These are phyloP conservation scores for Rhinophrynus dorsalis DNA, from an alignment of 2,797 vertebrate genomes.

Conservation along the genomic window DNA sequence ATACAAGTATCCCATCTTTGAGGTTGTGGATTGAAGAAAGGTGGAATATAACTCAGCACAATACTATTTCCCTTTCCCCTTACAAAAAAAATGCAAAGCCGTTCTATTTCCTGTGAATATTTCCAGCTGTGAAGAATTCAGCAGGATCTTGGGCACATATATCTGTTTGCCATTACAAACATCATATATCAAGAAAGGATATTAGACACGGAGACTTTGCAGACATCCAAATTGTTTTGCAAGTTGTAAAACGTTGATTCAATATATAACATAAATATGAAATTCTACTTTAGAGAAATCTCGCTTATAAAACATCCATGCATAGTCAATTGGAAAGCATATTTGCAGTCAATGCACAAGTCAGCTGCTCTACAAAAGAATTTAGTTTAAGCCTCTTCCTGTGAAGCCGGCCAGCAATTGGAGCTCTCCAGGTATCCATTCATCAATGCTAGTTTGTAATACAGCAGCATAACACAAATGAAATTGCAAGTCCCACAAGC, in stretches of 20 bases:
- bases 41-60: too few species aligned
- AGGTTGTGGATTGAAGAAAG: too few species aligned
- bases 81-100: conserved; percentile 50
- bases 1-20: too few species aligned
- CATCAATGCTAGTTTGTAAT: conserved; percentile 42
- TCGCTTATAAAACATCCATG: conserved; percentile 46
- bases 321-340: conserved; percentile 48
- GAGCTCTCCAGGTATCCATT: conserved; percentile 41
- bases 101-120: conserved; percentile 50
- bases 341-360: conserved; percentile 48
- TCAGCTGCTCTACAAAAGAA: conserved; percentile 49
- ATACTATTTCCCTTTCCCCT: too few species aligned
- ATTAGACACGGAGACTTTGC: conserved; percentile 52
- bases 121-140: conserved; percentile 59
- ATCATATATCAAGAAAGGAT: conserved; percentile 53
- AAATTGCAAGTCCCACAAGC: conserved; percentile 34
- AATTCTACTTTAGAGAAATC: conserved; percentile 46
- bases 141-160: conserved; percentile 51
- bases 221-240: conserved; percentile 56
- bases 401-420: conserved; percentile 24
- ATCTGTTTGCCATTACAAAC: conserved; percentile 61
- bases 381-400: conserved; percentile 12
- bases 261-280: conserved; percentile 59
- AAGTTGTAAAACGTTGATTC: conserved; percentile 47
- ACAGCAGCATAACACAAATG: conserved; percentile 40